phyloP scores from a whole-genome alignment of 1,140 invertebrate species.

The Olivierus martensii region DNA sequence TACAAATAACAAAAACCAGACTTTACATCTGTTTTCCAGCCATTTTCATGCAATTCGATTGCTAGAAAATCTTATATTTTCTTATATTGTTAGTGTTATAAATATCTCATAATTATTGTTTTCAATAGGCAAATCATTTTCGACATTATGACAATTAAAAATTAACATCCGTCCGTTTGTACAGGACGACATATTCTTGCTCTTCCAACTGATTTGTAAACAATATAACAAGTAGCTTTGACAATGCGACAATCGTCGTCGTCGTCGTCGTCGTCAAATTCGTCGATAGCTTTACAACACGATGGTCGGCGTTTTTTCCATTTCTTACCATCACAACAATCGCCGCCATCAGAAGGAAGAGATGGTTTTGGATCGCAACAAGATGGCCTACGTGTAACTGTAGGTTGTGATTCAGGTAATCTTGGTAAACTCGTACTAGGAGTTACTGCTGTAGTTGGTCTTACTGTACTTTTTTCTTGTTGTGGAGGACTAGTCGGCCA shows the following conservation, averaged over 20 bases:
- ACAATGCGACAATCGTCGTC: conserved; percentile 9
- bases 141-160: too few relatives aligned
- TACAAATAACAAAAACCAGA: too few relatives aligned
- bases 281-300: neutral
- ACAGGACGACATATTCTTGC: conserved; percentile 12
- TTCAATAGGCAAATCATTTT: too few relatives aligned
- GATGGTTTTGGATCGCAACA: too few relatives aligned
- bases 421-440: neutral
- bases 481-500: too few relatives aligned
- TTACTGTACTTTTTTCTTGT: too few relatives aligned
- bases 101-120: too few relatives aligned
- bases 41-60: too few relatives aligned
- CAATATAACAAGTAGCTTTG: conserved; percentile 13
- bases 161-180: neutral
- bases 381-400: neutral
- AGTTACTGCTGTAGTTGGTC: too few relatives aligned
- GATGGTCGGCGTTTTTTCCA: conserved; percentile 1
- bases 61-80: too few relatives aligned
- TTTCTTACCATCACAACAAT: conserved; percentile 5
- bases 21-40: too few relatives aligned
- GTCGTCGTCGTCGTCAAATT: neutral
- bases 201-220: conserved; percentile 12
- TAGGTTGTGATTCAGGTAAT: neutral
- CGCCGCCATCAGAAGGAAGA: neutral
- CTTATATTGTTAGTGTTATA: too few relatives aligned